Percentiles rank a stretch among this genome's conserved stretches.
These are phyloP conservation scores for Chrysolina americana DNA, from an alignment of 2,888 invertebrate genomes.

Conservation along the genomic window DNA sequence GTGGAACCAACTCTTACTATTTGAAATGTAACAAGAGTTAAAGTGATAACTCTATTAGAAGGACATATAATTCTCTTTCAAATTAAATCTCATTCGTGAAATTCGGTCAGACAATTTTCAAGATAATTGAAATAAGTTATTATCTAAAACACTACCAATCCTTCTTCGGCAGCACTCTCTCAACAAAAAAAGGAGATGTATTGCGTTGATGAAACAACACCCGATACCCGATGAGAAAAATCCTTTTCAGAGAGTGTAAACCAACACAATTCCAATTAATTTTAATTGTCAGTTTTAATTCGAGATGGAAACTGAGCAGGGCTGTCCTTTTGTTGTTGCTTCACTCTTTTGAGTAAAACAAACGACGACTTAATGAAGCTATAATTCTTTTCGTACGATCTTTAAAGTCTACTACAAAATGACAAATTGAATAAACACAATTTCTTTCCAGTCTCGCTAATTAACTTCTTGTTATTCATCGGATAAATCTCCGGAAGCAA, in stretches of 20 bases:
- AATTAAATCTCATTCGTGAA: no score
- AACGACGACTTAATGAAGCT: conserved; percentile 52
- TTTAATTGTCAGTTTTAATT: conserved; percentile 58
- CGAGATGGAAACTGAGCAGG: conserved; percentile 35
- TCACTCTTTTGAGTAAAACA: conserved; percentile 43
- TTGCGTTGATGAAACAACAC: background rate
- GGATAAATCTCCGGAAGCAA: conserved; percentile 21
- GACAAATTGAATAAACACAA: conserved; percentile 54
- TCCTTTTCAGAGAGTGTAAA: conserved; percentile 48
- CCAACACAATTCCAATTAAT: conserved; percentile 58
- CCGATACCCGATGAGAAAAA: conserved; percentile 14
- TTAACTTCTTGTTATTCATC: conserved; percentile 29
- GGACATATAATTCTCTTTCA: no score
- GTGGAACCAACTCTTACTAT: no score
- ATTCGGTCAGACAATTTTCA: no score
- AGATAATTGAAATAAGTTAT: no score
- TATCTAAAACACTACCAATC: no score
- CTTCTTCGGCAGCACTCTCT: no score
- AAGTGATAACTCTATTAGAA: no score
- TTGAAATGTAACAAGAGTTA: no score
- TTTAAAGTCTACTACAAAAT: conserved; percentile 39
- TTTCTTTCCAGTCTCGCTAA: conserved; percentile 38
- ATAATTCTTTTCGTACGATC: conserved; percentile 54
- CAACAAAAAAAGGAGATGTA: no score
- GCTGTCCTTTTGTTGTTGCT: conserved; percentile 33